These are phyloP conservation scores for Thalassaphorura encarpata DNA, from an alignment of 1,140 invertebrate genomes.

Conservation along the genomic window DNA sequence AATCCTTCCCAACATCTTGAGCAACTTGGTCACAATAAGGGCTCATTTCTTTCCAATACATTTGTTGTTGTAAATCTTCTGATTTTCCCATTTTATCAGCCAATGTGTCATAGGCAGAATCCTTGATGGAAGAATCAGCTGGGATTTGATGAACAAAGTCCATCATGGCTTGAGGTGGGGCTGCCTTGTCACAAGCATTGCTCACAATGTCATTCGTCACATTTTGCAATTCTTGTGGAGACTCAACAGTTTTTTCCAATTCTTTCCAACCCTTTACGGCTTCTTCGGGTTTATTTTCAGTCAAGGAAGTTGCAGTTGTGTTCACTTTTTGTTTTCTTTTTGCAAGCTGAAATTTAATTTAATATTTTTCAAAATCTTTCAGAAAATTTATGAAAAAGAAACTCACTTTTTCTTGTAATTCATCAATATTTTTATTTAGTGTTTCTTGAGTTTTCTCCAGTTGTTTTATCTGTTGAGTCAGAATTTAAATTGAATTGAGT, in stretches of 20 bases:
- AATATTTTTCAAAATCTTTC: neutral
- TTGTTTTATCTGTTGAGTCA: neutral
- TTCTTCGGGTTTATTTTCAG: neutral
- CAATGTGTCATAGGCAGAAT: neutral
- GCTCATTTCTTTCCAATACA: constrained; percentile 9
- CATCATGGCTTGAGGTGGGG: neutral
- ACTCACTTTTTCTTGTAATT: constrained; percentile 1
- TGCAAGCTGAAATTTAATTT: neutral
- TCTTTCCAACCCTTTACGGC: constrained; percentile 5
- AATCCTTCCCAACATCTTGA: neutral
- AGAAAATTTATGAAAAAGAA: neutral
- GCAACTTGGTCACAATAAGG: neutral
- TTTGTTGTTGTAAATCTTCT: neutral
- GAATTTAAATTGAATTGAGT: neutral
- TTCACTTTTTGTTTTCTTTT: neutral
- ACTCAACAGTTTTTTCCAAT: neutral
- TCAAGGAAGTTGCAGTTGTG: neutral
- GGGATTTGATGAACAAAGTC: constrained; percentile 6
- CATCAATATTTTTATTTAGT: neutral
- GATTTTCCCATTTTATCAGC: neutral
- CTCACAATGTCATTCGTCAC: neutral
- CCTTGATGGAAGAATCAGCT: neutral
- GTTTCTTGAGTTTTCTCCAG: neutral
- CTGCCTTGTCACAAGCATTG: neutral
- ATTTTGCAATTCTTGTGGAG: neutral